Conservation (phyloP, 1,140 invertebrate species). For the Aphelenchoides besseyi region DNA sequence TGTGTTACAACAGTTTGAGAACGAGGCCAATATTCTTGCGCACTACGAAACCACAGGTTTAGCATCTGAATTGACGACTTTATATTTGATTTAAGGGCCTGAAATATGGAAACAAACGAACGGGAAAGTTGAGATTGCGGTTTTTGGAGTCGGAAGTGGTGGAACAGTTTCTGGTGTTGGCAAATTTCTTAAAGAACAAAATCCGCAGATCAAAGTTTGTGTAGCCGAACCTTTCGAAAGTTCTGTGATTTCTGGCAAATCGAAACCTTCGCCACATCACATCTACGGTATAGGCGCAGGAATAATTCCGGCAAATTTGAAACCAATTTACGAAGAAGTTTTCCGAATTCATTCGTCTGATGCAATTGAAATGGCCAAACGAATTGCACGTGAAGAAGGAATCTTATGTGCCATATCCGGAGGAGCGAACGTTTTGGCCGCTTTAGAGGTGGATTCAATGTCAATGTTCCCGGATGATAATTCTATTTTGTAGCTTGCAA, state of each 20-base stretch:
- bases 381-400: conserved; percentile 48
- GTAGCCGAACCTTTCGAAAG: conserved; percentile 31
- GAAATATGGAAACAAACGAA: conserved; percentile 31
- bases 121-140: conserved; percentile 27
- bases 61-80: too few species aligned
- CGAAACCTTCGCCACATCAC: conserved; percentile 31
- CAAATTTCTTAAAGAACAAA: conserved; percentile 29
- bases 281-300: conserved; percentile 47
- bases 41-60: conserved; percentile 50
- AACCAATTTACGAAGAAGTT: conserved; percentile 30
- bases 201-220: conserved; percentile 22
- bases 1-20: conserved; percentile 36
- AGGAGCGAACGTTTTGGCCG: conserved; percentile 44
- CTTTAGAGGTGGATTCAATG: conserved; percentile 31
- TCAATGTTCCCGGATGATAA: background rate
- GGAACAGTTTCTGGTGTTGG: conserved; percentile 23
- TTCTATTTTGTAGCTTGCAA: conserved; percentile 44
- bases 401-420: conserved; percentile 35
- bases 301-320: conserved; percentile 41
- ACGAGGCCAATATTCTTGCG: conserved; percentile 43
- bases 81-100: too few species aligned
- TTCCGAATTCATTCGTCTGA: conserved; percentile 47
- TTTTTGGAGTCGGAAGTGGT: conserved; percentile 28
- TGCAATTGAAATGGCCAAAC: conserved; percentile 52
- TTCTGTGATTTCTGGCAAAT: background rate